phyloP scores from a whole-genome alignment of 2,888 invertebrate species.

The Mechanitis messenoides region DNA sequence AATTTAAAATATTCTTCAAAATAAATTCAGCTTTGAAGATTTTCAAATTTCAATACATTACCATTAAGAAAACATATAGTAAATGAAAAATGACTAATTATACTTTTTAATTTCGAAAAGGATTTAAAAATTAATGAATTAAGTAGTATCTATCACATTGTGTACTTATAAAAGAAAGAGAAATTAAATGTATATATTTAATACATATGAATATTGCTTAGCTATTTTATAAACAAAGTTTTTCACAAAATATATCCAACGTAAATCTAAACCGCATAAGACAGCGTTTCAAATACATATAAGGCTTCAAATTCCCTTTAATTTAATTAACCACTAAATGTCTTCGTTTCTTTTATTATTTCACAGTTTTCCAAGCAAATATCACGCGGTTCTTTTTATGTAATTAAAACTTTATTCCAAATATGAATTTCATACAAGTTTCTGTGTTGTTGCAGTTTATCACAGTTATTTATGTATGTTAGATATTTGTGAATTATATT shows the following conservation, averaged over 20 bases:
- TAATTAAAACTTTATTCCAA: neutral
- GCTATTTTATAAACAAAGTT: too few relatives aligned
- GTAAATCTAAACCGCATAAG: neutral
- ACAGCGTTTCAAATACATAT: neutral
- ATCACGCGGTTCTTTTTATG: neutral
- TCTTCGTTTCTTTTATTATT: neutral
- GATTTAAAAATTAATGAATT: too few relatives aligned
- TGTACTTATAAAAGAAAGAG: too few relatives aligned
- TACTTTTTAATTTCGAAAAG: too few relatives aligned
- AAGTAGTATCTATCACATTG: too few relatives aligned
- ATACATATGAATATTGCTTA: too few relatives aligned
- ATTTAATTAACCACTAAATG: conserved; percentile 3
- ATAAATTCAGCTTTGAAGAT: too few relatives aligned
- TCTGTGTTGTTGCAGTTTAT: neutral
- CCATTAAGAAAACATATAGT: too few relatives aligned
- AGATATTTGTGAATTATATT: neutral
- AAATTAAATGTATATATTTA: too few relatives aligned
- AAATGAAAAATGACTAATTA: too few relatives aligned
- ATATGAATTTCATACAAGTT: neutral
- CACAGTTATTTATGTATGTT: neutral
- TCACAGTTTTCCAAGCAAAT: neutral
- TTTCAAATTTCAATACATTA: too few relatives aligned
- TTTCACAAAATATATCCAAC: neutral
- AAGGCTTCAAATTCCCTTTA: neutral
- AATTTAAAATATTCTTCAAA: too few relatives aligned